Conservation (phyloP, 1,140 invertebrate genomes). For the Aphidius ervi region DNA sequence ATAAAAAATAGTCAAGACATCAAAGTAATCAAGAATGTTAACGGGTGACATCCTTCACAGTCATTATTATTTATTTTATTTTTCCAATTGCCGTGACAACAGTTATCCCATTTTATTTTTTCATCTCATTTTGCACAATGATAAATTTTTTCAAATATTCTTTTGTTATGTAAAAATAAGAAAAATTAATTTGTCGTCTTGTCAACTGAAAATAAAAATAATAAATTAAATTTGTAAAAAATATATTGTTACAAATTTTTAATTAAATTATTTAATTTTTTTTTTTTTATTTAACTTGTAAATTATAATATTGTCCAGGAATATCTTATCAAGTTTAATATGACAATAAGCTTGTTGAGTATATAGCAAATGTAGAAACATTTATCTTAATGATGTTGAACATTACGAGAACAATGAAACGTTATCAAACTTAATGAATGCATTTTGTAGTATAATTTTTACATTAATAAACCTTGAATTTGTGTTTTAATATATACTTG, state of each 20-base stretch:
- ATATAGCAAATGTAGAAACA: constrained; percentile 50
- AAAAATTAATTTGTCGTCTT: constrained; percentile 51
- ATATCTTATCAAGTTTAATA: constrained; percentile 51
- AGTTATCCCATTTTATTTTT: constrained; percentile 47
- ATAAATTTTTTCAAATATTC: constrained; percentile 36
- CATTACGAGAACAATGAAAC: constrained; percentile 43
- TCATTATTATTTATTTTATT: constrained; percentile 39
- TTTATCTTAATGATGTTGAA: constrained; percentile 52
- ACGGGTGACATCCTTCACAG: constrained; percentile 65
- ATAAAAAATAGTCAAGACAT: constrained; percentile 43
- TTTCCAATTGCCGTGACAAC: constrained; percentile 63
- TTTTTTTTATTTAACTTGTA: too few relatives aligned
- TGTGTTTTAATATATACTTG: constrained; percentile 44
- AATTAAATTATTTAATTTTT: too few relatives aligned
- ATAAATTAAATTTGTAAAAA: too few relatives aligned
- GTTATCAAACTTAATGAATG: constrained; percentile 33
- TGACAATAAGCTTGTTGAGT: constrained; percentile 46
- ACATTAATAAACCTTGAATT: constrained; percentile 46
- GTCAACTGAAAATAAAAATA: constrained; percentile 9
- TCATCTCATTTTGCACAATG: constrained; percentile 54
- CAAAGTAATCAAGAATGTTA: constrained; percentile 59
- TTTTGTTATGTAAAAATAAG: too few relatives aligned
- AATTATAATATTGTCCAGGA: constrained; percentile 47
- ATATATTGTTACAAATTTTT: constrained; percentile 18
- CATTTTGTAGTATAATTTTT: constrained; percentile 38